Evolutionary conservation across 2,888 invertebrate species (phyloP), one percentile per base, ranked within the genome.

Genomic region (Epistrophe grossulariae): DNA sequence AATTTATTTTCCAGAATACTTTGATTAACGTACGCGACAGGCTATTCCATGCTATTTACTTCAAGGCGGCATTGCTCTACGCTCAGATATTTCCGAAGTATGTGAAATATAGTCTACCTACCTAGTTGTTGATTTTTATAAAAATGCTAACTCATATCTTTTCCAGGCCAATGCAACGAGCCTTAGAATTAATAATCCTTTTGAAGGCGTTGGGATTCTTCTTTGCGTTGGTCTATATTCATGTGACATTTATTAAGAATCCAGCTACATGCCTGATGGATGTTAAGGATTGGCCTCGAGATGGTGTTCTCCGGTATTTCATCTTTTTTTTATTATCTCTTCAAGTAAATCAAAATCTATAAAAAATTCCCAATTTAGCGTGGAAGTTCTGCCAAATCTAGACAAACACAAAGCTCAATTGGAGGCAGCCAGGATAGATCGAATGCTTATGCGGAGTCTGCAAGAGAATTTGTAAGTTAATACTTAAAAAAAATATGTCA

Each of bases 231-330:
- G 96, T 97, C 64, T 99, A 99, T 92, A 98, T 99, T 91, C 99
- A 99, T 92, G 95, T 98, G 92, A 97, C 97, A 88, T 99, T 99
- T 93, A 97, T 98, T 60, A 95, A 97, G 91, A 95, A 97, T 84
- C 98, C 99, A 9, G 97, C 98, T 74, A 98, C 98, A 90, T 99
- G 99, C 92, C 94, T 99, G 89, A 96, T 97, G 91, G 96, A 97
- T 92, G 95, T 98, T 43, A 95, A 96, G 91, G 95, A 96, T 13
- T 99, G 99, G 99, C 99, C 99, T 0, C 94, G 98, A 84, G 97
- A 98, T 93, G 99, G 99, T 6, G 98, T 99, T 89, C 94, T 99
- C 19, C 89, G 92, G 92, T 91, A 85, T 88, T 72, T 82, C 43
- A 11, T 45, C 43, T 59, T 13, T 10, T 45, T 59, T 13, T 24